Evolutionary conservation across 2,797 vertebrate genomes (phyloP).

Genomic region (Esox masquinongy): DNA sequence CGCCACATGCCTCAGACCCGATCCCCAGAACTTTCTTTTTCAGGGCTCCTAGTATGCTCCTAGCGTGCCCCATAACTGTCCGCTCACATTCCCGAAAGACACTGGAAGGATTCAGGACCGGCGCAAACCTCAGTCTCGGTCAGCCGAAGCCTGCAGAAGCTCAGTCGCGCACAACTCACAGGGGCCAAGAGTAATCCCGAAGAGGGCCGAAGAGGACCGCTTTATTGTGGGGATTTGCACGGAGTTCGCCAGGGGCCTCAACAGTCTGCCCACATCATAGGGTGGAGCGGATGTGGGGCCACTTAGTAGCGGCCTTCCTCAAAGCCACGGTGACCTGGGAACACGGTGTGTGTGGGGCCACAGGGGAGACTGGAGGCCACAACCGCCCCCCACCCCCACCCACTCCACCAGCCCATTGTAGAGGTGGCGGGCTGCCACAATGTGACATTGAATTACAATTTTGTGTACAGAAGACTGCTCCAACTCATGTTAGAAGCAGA

Average conservation of each 20-base stretch:
- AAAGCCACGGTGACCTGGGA: slow-evolving; percentile 67
- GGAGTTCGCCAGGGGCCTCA: slow-evolving; percentile 66
- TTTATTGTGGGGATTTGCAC: slow-evolving; percentile 69
- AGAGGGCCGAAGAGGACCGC: slow-evolving; percentile 55
- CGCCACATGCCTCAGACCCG: slow-evolving; percentile 73
- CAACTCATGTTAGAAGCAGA: too few species aligned
- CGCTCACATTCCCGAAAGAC: slow-evolving; percentile 28
- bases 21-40: slow-evolving; percentile 74
- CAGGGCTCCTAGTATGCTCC: slow-evolving; percentile 64
- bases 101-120: slow-evolving; percentile 49
- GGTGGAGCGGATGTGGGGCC: slow-evolving; percentile 69
- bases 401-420: neutral
- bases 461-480: too few species aligned
- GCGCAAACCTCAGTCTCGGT: slow-evolving; percentile 53
- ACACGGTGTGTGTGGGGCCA: slow-evolving; percentile 45
- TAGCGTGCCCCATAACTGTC: slow-evolving; percentile 38
- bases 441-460: too few species aligned
- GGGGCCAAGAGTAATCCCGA: slow-evolving; percentile 51
- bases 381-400: slow-evolving; percentile 30
- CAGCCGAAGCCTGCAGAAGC: slow-evolving; percentile 56
- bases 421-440: neutral
- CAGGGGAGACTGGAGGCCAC: slow-evolving; percentile 37
- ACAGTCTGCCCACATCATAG: slow-evolving; percentile 68
- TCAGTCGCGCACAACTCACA: slow-evolving; percentile 43
- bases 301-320: slow-evolving; percentile 66